Evolutionary conservation across 2,113 vertebrate genomes (phyloP).

Genomic region (Manacus vitellinus): DNA sequence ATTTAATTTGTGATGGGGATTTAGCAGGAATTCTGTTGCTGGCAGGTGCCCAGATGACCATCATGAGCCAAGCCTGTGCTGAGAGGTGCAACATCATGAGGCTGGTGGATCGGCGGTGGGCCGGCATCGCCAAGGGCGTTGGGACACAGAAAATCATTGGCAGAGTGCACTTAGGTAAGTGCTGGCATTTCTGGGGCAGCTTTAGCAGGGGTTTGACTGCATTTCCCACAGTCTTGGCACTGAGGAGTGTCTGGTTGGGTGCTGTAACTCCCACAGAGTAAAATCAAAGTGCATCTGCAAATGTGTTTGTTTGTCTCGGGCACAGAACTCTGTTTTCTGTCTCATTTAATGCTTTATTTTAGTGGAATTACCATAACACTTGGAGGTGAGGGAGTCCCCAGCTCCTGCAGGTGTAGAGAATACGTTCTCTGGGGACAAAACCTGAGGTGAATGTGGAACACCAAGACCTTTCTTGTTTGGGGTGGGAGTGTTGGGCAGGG

Average conservation of each 20-base stretch:
- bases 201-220: neutral
- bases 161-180: constrained; percentile 93
- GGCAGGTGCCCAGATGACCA: constrained; percentile 98
- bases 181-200: neutral
- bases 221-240: neutral
- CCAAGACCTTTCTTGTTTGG: neutral
- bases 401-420: neutral
- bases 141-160: constrained; percentile 99
- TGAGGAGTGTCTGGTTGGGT: neutral
- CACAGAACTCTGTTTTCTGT: neutral
- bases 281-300: neutral
- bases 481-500: neutral
- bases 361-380: neutral
- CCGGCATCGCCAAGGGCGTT: constrained; percentile 96
- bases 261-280: neutral
- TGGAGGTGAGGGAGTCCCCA: neutral
- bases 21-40: neutral
- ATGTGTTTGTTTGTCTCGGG: neutral
- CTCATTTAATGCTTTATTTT: neutral
- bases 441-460: rapidly evolving
- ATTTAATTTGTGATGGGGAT: neutral
- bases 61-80: constrained; percentile 98
- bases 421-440: neutral
- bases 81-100: constrained; percentile 99
- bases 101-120: constrained; percentile 96